These are phyloP conservation scores for Allophyes oxyacanthae DNA, from an alignment of 2,888 invertebrate species.

Conservation along the genomic window DNA sequence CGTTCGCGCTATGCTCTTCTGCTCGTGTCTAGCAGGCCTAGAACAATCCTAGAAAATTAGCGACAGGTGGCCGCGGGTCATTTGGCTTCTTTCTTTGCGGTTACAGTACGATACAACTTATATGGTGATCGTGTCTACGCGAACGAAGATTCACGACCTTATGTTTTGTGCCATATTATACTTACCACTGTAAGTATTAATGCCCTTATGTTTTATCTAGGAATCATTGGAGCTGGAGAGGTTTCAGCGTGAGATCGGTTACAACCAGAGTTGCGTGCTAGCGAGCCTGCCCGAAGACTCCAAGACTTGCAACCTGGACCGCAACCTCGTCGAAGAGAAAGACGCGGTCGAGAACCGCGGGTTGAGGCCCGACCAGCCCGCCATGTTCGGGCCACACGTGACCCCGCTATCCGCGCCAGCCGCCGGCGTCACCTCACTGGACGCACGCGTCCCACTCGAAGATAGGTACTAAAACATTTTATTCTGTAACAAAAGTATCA, in stretches of 20 bases:
- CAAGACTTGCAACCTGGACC: conserved; percentile 69
- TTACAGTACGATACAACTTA: too few species aligned
- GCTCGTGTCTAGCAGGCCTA: too few species aligned
- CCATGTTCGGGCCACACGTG: background rate
- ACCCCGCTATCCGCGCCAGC: conserved; percentile 11
- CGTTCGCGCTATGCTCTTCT: too few species aligned
- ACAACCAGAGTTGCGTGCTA: conserved; percentile 59
- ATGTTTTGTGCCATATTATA: too few species aligned
- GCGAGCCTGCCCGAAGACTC: conserved; percentile 58
- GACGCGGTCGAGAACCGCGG: conserved; percentile 33
- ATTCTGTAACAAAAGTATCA: too few species aligned
- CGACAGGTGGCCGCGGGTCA: too few species aligned
- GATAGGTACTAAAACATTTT: background rate
- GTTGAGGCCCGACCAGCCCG: background rate
- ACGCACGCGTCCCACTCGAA: background rate
- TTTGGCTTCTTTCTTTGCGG: too few species aligned
- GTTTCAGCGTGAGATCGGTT: conserved; percentile 69
- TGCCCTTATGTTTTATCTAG: conserved; percentile 53
- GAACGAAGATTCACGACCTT: too few species aligned
- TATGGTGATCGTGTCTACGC: too few species aligned
- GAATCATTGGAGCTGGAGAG: conserved; percentile 74
- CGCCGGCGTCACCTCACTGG: conserved; percentile 4
- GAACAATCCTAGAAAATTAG: too few species aligned
- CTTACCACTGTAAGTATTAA: background rate
- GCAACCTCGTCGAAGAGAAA: conserved; percentile 68